Conservation (phyloP, 2,888 invertebrate species). For the Agrilus biguttatus region DNA sequence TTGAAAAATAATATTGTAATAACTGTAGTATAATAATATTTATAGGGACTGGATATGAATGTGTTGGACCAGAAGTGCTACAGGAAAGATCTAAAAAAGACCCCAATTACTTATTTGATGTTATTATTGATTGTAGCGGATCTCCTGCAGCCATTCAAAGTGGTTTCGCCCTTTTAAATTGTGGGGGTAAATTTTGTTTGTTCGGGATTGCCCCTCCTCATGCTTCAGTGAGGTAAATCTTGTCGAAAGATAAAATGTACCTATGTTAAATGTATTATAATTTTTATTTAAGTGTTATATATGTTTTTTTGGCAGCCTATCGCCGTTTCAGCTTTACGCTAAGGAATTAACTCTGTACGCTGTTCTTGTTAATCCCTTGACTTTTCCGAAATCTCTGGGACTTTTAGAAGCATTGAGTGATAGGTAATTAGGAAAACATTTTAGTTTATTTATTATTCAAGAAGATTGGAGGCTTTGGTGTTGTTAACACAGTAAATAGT, state of each 20-base stretch:
- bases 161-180: conserved; percentile 38
- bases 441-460: background rate
- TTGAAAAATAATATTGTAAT: too few species aligned
- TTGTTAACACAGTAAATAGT: too few species aligned
- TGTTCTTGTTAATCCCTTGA: conserved; percentile 52
- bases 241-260: too few species aligned
- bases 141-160: conserved; percentile 53
- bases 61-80: conserved; percentile 40
- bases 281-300: background rate
- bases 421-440: conserved; percentile 24
- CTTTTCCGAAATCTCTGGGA: conserved; percentile 48
- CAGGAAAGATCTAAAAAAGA: conserved; percentile 14
- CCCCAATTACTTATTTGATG: conserved; percentile 39
- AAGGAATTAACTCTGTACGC: conserved; percentile 51
- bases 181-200: conserved; percentile 50
- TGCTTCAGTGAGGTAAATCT: conserved; percentile 25
- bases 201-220: conserved; percentile 52
- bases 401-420: conserved; percentile 48
- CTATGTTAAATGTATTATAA: too few species aligned
- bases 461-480: too few species aligned
- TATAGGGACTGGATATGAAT: conserved; percentile 45
- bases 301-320: conserved; percentile 29
- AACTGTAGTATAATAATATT: conserved; percentile 7
- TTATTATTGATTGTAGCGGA: conserved; percentile 62
- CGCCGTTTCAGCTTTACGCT: conserved; percentile 44